Percentiles rank a stretch among this genome's conserved stretches.
These are phyloP conservation scores for Hyalella azteca DNA, from an alignment of 2,888 invertebrate genomes.

Conservation along the genomic window DNA sequence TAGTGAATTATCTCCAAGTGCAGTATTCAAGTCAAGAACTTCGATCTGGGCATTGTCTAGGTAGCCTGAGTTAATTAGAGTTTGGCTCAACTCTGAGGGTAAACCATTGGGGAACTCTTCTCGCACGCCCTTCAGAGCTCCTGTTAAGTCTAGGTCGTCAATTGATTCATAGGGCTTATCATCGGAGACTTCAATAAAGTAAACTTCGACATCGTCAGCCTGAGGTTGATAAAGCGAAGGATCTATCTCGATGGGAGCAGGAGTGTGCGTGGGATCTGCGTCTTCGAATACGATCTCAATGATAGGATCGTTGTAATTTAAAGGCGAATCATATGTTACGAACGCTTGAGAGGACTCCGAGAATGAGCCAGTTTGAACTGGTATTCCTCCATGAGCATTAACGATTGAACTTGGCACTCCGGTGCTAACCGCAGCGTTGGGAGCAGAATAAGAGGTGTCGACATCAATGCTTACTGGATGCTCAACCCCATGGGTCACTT, in stretches of 20 bases:
- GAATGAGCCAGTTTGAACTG: neutral
- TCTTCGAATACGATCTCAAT: constrained; percentile 57
- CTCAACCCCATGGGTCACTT: neutral
- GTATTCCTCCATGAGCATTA: neutral
- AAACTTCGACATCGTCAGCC: constrained; percentile 55
- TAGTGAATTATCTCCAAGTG: constrained; percentile 41
- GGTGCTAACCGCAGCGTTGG: neutral
- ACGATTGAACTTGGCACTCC: neutral
- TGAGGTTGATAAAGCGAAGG: constrained; percentile 46
- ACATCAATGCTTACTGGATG: constrained; percentile 19
- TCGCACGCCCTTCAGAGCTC: constrained; percentile 50
- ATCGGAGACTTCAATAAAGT: constrained; percentile 51
- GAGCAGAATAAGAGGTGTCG: constrained; percentile 12
- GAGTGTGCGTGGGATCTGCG: constrained; percentile 50
- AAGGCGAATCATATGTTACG: constrained; percentile 35
- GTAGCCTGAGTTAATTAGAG: constrained; percentile 48
- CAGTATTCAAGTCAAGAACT: constrained; percentile 50
- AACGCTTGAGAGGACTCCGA: neutral
- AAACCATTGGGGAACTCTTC: constrained; percentile 53
- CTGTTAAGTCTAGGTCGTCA: constrained; percentile 48
- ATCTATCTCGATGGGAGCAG: constrained; percentile 50
- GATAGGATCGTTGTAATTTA: constrained; percentile 52
- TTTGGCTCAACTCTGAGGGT: constrained; percentile 46
- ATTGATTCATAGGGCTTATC: constrained; percentile 45
- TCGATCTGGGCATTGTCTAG: constrained; percentile 53